These are phyloP conservation scores for Thamnophis sirtalis DNA, from an alignment of 2,113 vertebrate genomes.

Conservation along the genomic window DNA sequence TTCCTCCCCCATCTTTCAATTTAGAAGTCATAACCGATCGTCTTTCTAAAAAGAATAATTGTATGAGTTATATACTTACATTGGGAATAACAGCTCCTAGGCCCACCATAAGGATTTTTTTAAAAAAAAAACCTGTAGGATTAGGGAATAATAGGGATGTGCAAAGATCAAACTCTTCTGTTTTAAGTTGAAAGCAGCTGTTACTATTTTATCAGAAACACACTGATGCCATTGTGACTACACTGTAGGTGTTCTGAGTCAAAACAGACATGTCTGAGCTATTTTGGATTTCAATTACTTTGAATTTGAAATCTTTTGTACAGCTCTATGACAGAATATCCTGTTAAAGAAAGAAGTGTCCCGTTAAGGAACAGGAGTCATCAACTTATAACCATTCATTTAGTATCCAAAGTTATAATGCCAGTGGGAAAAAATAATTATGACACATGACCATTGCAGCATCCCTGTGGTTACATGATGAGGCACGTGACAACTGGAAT, in stretches of 20 bases:
- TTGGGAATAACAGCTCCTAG: constrained; percentile 15
- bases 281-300: not conserved
- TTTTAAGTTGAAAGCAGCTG: not conserved
- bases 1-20: not conserved
- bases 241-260: not conserved
- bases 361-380: not conserved
- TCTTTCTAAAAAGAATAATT: constrained; percentile 12
- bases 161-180: not conserved
- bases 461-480: not conserved
- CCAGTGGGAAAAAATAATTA: not conserved
- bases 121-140: constrained; percentile 1
- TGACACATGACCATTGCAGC: not conserved
- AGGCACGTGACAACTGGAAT: not conserved
- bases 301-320: not conserved
- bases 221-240: not conserved
- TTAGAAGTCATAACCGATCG: not conserved
- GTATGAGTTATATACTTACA: constrained; percentile 37
- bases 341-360: not conserved
- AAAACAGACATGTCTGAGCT: not conserved
- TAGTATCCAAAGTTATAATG: not conserved
- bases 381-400: not conserved
- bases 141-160: not conserved
- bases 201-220: not conserved
- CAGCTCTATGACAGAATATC: not conserved
- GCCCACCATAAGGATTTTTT: constrained; percentile 33